phyloP scores from a whole-genome alignment of 2,888 invertebrate genomes.

The Apoda limacodes region DNA sequence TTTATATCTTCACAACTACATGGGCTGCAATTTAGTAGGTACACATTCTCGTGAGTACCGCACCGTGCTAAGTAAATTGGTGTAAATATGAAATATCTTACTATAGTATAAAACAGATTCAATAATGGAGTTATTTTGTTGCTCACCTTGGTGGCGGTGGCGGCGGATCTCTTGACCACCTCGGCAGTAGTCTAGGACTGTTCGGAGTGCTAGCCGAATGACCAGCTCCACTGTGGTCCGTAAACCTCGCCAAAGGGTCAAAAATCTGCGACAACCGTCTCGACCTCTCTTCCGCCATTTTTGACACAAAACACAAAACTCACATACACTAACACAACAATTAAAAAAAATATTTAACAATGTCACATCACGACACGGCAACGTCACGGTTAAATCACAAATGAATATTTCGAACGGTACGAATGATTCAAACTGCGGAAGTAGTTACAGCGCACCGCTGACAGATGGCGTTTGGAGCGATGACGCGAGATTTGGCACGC shows the following conservation, averaged over 20 bases:
- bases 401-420: slow-evolving; percentile 54
- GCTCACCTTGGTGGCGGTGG: slow-evolving; percentile 61
- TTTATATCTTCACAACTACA: too few relatives aligned
- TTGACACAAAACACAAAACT: slow-evolving; percentile 32
- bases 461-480: slow-evolving; percentile 41
- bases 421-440: slow-evolving; percentile 47
- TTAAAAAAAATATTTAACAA: slow-evolving; percentile 36
- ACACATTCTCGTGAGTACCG: too few relatives aligned
- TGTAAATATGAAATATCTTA: too few relatives aligned
- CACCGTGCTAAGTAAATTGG: too few relatives aligned
- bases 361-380: slow-evolving; percentile 54
- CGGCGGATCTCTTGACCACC: slow-evolving; percentile 60
- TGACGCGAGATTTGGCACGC: slow-evolving; percentile 50
- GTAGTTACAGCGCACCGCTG: slow-evolving; percentile 30
- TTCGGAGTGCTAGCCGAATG: slow-evolving; percentile 75
- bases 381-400: slow-evolving; percentile 44
- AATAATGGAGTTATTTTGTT: too few relatives aligned
- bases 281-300: slow-evolving; percentile 76
- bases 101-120: too few relatives aligned
- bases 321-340: slow-evolving; percentile 39
- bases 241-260: slow-evolving; percentile 82
- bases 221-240: slow-evolving; percentile 72
- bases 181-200: slow-evolving; percentile 77
- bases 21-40: too few relatives aligned
- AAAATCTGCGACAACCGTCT: slow-evolving; percentile 85